phyloP scores from a whole-genome alignment of 2,113 vertebrate species.

The Gopherus evgoodei region DNA sequence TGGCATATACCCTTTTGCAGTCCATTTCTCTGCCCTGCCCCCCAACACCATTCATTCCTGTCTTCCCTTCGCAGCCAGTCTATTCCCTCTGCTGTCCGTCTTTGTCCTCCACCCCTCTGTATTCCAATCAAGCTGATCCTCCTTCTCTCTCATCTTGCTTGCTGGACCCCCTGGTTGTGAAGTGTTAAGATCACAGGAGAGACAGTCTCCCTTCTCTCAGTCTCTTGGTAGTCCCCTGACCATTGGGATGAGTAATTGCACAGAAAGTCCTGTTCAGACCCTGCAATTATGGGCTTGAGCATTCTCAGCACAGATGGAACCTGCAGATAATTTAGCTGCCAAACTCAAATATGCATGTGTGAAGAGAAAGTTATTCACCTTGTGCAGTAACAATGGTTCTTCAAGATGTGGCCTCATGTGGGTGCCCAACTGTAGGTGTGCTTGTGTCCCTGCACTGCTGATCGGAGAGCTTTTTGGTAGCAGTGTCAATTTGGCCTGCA shows the following conservation, averaged over 20 bases:
- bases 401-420: too few species aligned
- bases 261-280: rapidly evolving
- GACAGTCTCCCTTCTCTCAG: not conserved
- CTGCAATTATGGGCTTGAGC: not conserved
- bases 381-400: too few species aligned
- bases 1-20: rapidly evolving
- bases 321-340: rapidly evolving
- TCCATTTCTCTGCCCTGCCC: not conserved
- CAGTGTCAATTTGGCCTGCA: too few species aligned
- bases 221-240: rapidly evolving
- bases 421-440: too few species aligned
- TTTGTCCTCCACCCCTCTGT: not conserved
- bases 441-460: too few species aligned
- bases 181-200: not conserved
- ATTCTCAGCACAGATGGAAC: not conserved
- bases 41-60: not conserved
- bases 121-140: rapidly evolving
- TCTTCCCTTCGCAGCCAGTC: not conserved
- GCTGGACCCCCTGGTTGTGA: rapidly evolving
- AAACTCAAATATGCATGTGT: rapidly evolving
- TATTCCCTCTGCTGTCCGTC: rapidly evolving
- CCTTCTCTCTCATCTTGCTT: not conserved
- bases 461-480: too few species aligned
- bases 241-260: rapidly evolving
- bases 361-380: too few species aligned